A percentile compares a stretch with the other conserved stretches of the same genome.
Evolutionary conservation across 2,888 invertebrate genomes (phyloP).

Genomic region (Griposia aprilina): DNA sequence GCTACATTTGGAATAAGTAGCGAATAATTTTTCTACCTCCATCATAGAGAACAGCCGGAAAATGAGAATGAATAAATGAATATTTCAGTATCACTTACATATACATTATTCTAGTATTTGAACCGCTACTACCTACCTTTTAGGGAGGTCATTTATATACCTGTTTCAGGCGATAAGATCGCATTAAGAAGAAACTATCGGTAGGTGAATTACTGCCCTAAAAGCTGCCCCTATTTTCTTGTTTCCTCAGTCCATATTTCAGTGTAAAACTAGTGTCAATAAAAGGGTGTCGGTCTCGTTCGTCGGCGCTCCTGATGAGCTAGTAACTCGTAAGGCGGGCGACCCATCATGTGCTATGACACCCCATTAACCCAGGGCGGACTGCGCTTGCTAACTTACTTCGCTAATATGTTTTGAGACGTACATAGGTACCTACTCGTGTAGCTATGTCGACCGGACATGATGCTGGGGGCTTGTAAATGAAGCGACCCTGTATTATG

Average conservation of each 20-base stretch:
- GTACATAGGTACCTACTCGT: slow-evolving; percentile 43
- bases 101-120: slow-evolving; percentile 65
- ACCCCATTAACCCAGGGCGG: slow-evolving; percentile 86
- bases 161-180: slow-evolving; percentile 35
- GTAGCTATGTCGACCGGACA: slow-evolving; percentile 66
- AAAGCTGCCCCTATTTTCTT: slow-evolving; percentile 57
- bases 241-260: slow-evolving; percentile 75
- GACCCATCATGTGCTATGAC: slow-evolving; percentile 88
- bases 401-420: slow-evolving; percentile 84
- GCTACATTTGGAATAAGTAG: slow-evolving; percentile 67
- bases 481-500: slow-evolving; percentile 69
- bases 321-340: slow-evolving; percentile 80
- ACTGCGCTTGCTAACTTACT: slow-evolving; percentile 83
- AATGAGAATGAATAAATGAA: slow-evolving; percentile 72
- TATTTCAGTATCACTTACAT: slow-evolving; percentile 66
- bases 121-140: slow-evolving; percentile 50
- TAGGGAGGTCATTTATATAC: slow-evolving; percentile 47
- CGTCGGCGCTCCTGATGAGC: slow-evolving; percentile 81
- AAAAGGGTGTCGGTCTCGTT: slow-evolving; percentile 75
- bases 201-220: slow-evolving; percentile 15
- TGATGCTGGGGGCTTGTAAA: slow-evolving; percentile 73
- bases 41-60: slow-evolving; percentile 68
- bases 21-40: slow-evolving; percentile 70
- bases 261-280: slow-evolving; percentile 82
- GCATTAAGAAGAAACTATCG: slow-evolving; percentile 28